Evolutionary conservation across 2,797 vertebrate species (phyloP).

Genomic region (Adrianichthys oophorus): DNA sequence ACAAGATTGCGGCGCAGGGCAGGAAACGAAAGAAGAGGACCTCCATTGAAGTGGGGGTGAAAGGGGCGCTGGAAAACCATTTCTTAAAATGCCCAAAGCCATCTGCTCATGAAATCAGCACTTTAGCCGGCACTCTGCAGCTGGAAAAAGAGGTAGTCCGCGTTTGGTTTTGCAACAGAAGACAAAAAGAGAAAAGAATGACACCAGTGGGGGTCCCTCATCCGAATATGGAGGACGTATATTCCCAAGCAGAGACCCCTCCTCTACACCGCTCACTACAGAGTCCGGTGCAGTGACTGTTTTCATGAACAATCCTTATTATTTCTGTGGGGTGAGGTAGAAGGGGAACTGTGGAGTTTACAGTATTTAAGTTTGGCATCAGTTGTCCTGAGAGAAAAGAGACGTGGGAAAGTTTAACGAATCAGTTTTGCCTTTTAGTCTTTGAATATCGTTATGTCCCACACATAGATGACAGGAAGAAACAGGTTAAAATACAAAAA

Average conservation of each 20-base stretch:
- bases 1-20: slow-evolving; percentile 99
- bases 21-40: slow-evolving; percentile 99
- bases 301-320: slow-evolving; percentile 75
- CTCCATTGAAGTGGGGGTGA: slow-evolving; percentile 98
- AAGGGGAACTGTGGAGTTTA: slow-evolving; percentile 80
- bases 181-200: slow-evolving; percentile 99
- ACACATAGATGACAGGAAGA: slow-evolving; percentile 61
- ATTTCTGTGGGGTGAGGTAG: slow-evolving; percentile 40
- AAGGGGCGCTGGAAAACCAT: slow-evolving; percentile 97
- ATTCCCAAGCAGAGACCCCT: slow-evolving; percentile 93
- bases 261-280: slow-evolving; percentile 93
- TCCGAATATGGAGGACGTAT: slow-evolving; percentile 98
- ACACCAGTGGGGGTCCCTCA: slow-evolving; percentile 94
- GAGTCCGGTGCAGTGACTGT: slow-evolving; percentile 93
- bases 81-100: slow-evolving; percentile 99
- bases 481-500: slow-evolving; percentile 33
- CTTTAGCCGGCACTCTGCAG: slow-evolving; percentile 95
- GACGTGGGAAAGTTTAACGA: slow-evolving; percentile 72
- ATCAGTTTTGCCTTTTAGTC: slow-evolving; percentile 72
- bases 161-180: slow-evolving; percentile 99
- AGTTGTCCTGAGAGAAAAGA: slow-evolving; percentile 73
- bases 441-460: slow-evolving; percentile 66
- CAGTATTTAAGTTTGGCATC: slow-evolving; percentile 81
- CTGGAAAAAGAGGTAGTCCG: slow-evolving; percentile 99
- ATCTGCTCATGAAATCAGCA: slow-evolving; percentile 96